Conservation (phyloP, 2,888 invertebrate species). For the Oligia fasciuncula region DNA sequence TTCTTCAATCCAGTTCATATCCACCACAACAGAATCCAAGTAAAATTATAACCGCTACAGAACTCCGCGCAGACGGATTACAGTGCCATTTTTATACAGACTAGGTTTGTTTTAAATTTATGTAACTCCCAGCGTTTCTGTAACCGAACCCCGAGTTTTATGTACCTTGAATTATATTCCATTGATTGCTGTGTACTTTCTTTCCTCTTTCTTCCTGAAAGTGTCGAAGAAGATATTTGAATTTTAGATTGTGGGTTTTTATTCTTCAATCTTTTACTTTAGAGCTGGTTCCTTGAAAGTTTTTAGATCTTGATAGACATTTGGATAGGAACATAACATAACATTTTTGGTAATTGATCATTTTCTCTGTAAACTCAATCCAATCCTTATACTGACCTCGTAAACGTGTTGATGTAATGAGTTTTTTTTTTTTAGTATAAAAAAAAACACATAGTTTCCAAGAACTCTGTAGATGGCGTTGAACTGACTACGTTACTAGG, state of each 20-base stretch:
- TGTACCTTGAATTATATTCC: slow-evolving; percentile 37
- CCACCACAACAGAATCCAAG: slow-evolving; percentile 50
- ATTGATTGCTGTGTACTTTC: slow-evolving; percentile 50
- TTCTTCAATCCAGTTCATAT: slow-evolving; percentile 14
- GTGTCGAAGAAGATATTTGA: slow-evolving; percentile 22
- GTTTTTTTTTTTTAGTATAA: too few relatives aligned
- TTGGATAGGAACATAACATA: background rate
- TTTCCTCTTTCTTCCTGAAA: slow-evolving; percentile 21
- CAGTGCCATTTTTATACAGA: slow-evolving; percentile 74
- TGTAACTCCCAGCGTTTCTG: slow-evolving; percentile 55
- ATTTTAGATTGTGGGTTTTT: slow-evolving; percentile 37
- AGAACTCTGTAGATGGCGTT: too few relatives aligned
- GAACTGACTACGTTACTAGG: too few relatives aligned
- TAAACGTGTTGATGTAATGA: too few relatives aligned
- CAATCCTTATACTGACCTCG: too few relatives aligned
- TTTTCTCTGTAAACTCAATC: too few relatives aligned
- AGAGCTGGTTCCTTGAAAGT: background rate
- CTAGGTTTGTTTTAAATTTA: slow-evolving; percentile 74
- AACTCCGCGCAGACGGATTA: slow-evolving; percentile 76
- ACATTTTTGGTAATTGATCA: too few relatives aligned
- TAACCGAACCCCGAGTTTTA: slow-evolving; percentile 36
- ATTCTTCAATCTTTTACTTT: slow-evolving; percentile 19
- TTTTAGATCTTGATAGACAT: background rate
- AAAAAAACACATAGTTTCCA: too few relatives aligned
- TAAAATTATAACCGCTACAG: slow-evolving; percentile 72